phyloP scores from a whole-genome alignment of 2,113 vertebrate species.

The Chaenocephalus aceratus region DNA sequence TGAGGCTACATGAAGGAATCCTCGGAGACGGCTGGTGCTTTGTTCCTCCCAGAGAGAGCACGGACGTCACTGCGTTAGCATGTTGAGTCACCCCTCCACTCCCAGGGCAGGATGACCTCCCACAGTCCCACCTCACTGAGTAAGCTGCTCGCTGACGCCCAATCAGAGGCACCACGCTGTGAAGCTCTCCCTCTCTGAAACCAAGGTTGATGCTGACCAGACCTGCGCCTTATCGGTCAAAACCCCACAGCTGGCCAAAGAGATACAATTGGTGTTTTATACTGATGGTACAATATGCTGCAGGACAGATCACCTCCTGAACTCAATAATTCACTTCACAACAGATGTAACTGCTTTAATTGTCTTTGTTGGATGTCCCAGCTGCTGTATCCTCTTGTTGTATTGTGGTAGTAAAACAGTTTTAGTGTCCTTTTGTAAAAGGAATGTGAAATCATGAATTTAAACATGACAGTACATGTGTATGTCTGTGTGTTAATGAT shows the following conservation, averaged over 20 bases:
- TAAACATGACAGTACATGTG: neutral
- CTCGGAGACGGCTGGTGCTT: constrained; percentile 21
- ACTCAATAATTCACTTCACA: neutral
- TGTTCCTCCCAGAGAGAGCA: constrained; percentile 27
- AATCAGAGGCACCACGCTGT: constrained; percentile 4
- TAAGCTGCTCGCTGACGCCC: neutral
- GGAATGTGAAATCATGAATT: constrained; percentile 7
- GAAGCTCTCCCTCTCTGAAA: neutral
- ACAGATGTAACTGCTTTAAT: neutral
- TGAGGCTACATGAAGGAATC: constrained; percentile 9
- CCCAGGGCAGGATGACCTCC: constrained; percentile 51
- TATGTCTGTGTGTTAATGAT: neutral
- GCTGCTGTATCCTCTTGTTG: neutral
- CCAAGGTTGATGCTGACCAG: neutral
- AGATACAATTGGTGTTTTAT: neutral
- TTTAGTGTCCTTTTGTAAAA: neutral
- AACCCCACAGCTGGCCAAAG: neutral
- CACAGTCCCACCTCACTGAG: constrained; percentile 17
- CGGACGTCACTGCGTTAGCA: constrained; percentile 26
- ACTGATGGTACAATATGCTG: neutral
- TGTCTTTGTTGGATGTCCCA: neutral
- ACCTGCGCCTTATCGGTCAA: neutral
- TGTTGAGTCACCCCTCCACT: constrained; percentile 51
- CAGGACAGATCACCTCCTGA: neutral
- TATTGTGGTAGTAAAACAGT: neutral